These are phyloP conservation scores for Nyctibius bracteatus DNA, from an alignment of 2,113 vertebrate genomes.

Conservation along the genomic window DNA sequence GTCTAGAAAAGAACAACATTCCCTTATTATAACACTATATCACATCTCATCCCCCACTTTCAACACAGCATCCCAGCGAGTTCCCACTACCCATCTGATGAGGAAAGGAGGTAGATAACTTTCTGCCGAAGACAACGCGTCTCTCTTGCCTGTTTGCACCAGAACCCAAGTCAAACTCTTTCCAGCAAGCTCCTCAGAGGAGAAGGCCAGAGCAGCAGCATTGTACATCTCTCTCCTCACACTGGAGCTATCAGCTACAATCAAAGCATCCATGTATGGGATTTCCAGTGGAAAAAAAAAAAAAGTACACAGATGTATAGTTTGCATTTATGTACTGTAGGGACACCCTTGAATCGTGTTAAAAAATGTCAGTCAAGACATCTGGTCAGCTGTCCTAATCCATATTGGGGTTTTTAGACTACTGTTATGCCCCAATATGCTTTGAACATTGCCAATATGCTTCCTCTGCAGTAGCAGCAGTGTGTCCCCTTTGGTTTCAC, in stretches of 20 bases:
- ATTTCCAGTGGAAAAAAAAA: constrained; percentile 57
- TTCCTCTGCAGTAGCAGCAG: constrained; percentile 80
- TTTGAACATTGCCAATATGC: constrained; percentile 84
- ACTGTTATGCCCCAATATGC: constrained; percentile 84
- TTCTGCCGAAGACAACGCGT: background rate
- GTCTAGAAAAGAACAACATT: constrained; percentile 52
- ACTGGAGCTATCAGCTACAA: constrained; percentile 44
- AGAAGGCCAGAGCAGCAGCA: background rate
- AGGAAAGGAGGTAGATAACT: constrained; percentile 5
- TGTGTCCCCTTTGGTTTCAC: constrained; percentile 77
- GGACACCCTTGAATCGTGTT: constrained; percentile 76
- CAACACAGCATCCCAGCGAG: constrained; percentile 13
- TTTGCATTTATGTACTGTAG: constrained; percentile 76
- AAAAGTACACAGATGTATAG: constrained; percentile 76
- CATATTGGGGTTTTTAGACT: constrained; percentile 83
- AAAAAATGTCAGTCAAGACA: constrained; percentile 83
- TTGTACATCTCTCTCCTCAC: background rate
- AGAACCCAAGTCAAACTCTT: background rate
- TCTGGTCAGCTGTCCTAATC: constrained; percentile 82
- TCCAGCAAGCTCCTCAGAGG: background rate
- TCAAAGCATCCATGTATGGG: constrained; percentile 55
- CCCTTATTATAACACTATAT: constrained; percentile 51
- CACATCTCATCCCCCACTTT: constrained; percentile 55
- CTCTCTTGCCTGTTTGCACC: background rate
- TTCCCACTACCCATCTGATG: constrained; percentile 19